Base-by-base conservation (phyloP, 1,140 invertebrate genomes). In the Ceratina japonica region DNA sequence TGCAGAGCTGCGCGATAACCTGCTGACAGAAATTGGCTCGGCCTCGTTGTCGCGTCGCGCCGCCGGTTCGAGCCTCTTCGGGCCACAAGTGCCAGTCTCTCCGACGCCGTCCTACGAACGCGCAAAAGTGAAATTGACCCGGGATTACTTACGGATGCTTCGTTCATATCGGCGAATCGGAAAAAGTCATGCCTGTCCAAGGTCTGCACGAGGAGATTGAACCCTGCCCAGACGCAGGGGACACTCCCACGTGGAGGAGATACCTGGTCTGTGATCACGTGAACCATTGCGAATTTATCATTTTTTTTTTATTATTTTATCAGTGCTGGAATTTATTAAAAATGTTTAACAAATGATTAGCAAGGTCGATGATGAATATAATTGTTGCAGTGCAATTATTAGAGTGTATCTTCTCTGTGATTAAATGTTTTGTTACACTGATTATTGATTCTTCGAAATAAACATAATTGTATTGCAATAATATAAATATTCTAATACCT, bases 91-190 rank as follows among this genome's bases (percentile, higher is more conserved):
- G 69, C 16, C 61, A 78, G 76, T 78, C 76, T 73, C 61, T 61
- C 16, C 58, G 44, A 3, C 56, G 54, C 65, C 18, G 24, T n/a
- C 44, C 31, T 68, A 18, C 16, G 16, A 56, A 70, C 80, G 76
- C 27, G 78, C 74, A 88, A 85, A 87, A 88, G 84, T 88, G 86
- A 88, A 84, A 88, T 82, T 87, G 65, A 13, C 72, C 37, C 37
- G 37, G 10, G 37, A 44, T 44, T 44, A 44, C 37, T 44, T 44
- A 44, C 37, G 37, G 31, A 51, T 79, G 52, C 59, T 24, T 4
- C 5, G 13, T 16, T 22, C 16, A n/a, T 8, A 66, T 64, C n/a
- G 13, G 16, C 8, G 51, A 27, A 52, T 61, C 7, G 13, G 20
- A 44, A 44, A n/a, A 3, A 13, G 2, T 13, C 37, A 85, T 85